Conservation (phyloP, 2,113 vertebrate species). For the Leptobrachium leishanense region DNA sequence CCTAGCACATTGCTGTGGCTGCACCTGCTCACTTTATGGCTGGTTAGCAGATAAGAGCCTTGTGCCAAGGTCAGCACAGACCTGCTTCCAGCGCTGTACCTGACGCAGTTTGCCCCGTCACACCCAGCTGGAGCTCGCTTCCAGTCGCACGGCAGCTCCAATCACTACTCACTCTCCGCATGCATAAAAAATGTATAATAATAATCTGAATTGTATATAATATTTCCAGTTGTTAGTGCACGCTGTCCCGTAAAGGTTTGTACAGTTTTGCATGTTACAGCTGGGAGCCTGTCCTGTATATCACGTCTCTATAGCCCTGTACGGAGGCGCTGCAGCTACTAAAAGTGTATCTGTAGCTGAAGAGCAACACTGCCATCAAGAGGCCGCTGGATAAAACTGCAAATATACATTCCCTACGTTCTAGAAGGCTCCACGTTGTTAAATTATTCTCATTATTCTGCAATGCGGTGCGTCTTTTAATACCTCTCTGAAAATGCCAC, state of each 20-base stretch:
- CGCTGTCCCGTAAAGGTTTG: neutral
- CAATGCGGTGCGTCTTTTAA: too few relatives aligned
- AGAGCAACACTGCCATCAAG: conserved; percentile 39
- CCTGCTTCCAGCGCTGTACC: neutral
- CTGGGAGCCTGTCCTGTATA: neutral
- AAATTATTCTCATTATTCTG: too few relatives aligned
- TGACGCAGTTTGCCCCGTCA: too few relatives aligned
- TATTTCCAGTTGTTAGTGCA: neutral
- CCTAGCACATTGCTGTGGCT: conserved; percentile 5
- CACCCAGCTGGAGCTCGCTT: too few relatives aligned
- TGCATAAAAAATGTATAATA: too few relatives aligned
- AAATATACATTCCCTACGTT: too few relatives aligned
- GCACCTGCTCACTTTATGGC: conserved; percentile 45
- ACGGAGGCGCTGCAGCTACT: neutral
- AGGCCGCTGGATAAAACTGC: neutral
- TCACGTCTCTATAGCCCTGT: neutral
- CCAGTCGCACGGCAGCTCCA: too few relatives aligned
- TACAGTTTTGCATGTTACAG: neutral
- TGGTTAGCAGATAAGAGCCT: conserved; percentile 37
- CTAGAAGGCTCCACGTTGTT: too few relatives aligned
- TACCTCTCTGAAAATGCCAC: too few relatives aligned
- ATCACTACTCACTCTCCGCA: too few relatives aligned
- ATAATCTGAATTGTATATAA: too few relatives aligned
- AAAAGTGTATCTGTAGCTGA: neutral
- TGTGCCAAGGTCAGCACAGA: conserved; percentile 27